Percentiles rank a stretch among this genome's conserved stretches.
These are phyloP conservation scores for Drosophila leontia DNA, from an alignment of 1,140 invertebrate genomes.

Conservation along the genomic window DNA sequence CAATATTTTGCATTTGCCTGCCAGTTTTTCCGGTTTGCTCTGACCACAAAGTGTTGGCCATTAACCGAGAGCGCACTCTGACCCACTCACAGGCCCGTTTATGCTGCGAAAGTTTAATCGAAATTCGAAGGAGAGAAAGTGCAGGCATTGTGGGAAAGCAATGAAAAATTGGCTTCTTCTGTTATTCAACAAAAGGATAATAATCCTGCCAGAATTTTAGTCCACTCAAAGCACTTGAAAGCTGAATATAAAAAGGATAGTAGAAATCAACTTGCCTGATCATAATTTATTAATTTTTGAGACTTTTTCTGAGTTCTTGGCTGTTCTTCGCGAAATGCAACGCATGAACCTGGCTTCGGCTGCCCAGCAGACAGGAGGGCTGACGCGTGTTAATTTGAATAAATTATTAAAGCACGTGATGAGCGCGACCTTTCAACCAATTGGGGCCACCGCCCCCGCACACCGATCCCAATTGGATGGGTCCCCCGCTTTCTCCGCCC, in stretches of 20 bases:
- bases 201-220: too few species aligned
- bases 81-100: constrained; percentile 29
- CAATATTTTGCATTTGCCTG: constrained; percentile 56
- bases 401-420: constrained; percentile 81
- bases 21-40: constrained; percentile 59
- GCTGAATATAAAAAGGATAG: background rate
- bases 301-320: too few species aligned
- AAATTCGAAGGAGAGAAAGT: background rate
- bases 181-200: background rate
- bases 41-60: constrained; percentile 78
- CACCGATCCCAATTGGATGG: constrained; percentile 25
- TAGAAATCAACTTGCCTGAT: too few species aligned
- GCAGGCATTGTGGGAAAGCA: background rate
- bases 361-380: constrained; percentile 33
- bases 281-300: too few species aligned
- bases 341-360: constrained; percentile 18
- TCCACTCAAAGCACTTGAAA: background rate
- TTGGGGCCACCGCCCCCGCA: constrained; percentile 8
- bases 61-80: constrained; percentile 46
- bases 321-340: background rate
- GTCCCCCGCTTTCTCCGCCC: background rate
- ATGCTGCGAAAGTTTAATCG: background rate
- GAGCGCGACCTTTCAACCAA: constrained; percentile 74
- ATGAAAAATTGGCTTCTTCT: background rate
- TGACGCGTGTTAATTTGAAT: constrained; percentile 81